Base-by-base conservation (phyloP, 2,888 invertebrate species). In the Drosophila koepferae region DNA sequence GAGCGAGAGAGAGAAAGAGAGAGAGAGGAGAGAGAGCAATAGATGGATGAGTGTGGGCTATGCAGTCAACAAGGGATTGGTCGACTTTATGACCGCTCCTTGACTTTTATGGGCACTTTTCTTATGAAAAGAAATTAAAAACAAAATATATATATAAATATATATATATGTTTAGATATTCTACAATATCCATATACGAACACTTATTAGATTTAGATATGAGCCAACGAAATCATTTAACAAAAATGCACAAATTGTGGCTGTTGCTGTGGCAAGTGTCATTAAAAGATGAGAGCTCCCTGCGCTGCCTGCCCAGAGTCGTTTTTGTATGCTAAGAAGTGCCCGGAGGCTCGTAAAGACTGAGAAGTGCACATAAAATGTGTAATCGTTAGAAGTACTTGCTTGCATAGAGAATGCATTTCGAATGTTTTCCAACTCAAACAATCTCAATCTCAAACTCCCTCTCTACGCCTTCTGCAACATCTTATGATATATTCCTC, bases 91-190 rank as follows among this genome's bases (percentile, higher is more conserved):
- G 81, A 51, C 77, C 75, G 68, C 79, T 72, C 64, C 74, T 84
- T 80, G 75, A 83, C 81, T 86, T 86, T 86, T 77, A 88, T 89
- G 75, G 64, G 59, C 84, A 88, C 77, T 76, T 76, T 87, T 86
- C 84, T 14, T 73, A 63, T 56, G 89, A 89, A 86, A 86, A 80
- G 81, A 77, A 83, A 85, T 86, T 85, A 88, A 89, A 88, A 86
- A 16, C 0, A 8, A 48, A 48, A 31, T 31, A 23, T 44, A 23
- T 44, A 44, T 75, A 61, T 74, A 69, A 77, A 61, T 75, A 60
- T 74, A 63, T 74, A 63, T 71, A 44, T 14, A 8, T 34, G 51
- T 34, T 34, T 34, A 51, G 49, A 61, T 41, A 64, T 66, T 43
- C 34, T 14, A 38, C 12, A 40, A 54, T 68, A 68, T 64, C 49